These are phyloP conservation scores for Gonocerus acuteangulatus DNA, from an alignment of 2,888 invertebrate species.

Conservation along the genomic window DNA sequence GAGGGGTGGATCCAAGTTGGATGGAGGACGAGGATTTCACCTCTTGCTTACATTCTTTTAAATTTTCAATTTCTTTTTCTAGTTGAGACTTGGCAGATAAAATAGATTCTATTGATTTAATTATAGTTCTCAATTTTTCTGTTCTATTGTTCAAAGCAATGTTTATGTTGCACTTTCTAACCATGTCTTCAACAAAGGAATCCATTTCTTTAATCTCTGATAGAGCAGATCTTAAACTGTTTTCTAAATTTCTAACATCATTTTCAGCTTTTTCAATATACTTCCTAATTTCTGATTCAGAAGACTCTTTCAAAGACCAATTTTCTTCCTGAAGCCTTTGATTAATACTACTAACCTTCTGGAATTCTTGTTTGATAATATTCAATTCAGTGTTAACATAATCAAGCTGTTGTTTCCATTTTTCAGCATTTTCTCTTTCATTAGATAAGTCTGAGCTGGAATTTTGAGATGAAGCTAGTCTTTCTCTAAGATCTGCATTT, in stretches of 20 bases:
- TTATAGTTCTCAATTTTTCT: conserved; percentile 1
- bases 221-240: not conserved
- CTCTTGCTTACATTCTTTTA: not conserved
- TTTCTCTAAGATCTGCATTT: conserved; percentile 10
- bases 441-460: not conserved
- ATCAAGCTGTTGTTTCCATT: not conserved
- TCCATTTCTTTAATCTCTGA: not conserved
- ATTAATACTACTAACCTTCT: not conserved
- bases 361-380: not conserved
- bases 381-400: not conserved
- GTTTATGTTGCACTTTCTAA: not conserved
- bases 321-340: not conserved
- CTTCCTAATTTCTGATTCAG: conserved; percentile 1
- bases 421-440: not conserved
- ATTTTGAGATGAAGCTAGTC: not conserved
- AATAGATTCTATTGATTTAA: not conserved
- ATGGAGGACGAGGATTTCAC: not conserved
- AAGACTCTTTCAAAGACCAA: not conserved
- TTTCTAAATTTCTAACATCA: not conserved
- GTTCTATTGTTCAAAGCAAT: not conserved
- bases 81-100: not conserved
- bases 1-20: not conserved
- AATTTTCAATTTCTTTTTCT: not conserved
- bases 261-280: conserved; percentile 1
- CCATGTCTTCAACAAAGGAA: not conserved